Conservation (phyloP, 2,797 vertebrate species). For the Falco naumanni region DNA sequence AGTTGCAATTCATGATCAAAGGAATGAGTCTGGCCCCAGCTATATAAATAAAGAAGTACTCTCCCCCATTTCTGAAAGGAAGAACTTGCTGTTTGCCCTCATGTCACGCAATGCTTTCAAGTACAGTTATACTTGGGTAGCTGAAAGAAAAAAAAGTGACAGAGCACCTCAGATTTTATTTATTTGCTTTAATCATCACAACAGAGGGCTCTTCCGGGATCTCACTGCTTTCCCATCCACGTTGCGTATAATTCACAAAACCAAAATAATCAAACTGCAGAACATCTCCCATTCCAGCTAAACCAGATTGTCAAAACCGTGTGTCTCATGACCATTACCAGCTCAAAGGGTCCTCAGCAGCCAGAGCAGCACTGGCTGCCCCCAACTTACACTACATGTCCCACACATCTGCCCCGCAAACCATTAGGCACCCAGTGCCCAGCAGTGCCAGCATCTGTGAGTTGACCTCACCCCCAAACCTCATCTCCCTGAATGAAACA, state of each 20-base stretch:
- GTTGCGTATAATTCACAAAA: neutral
- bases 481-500: neutral
- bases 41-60: constrained; percentile 27
- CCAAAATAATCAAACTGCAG: neutral
- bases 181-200: constrained; percentile 6
- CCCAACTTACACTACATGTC: neutral
- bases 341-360: neutral
- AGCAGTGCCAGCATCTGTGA: too few relatives aligned
- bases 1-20: constrained; percentile 61
- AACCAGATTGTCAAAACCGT: neutral
- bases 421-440: neutral
- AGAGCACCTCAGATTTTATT: neutral
- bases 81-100: constrained; percentile 4
- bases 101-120: neutral
- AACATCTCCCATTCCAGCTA: neutral
- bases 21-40: neutral
- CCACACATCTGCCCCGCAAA: too few relatives aligned
- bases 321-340: neutral
- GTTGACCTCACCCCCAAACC: neutral
- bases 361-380: neutral
- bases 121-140: neutral
- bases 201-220: neutral
- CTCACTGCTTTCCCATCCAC: neutral
- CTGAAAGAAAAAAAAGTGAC: neutral
- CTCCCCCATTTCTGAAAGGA: constrained; percentile 15